These are phyloP conservation scores for Tenthredo mesomela DNA, from an alignment of 2,888 invertebrate genomes.

Conservation along the genomic window DNA sequence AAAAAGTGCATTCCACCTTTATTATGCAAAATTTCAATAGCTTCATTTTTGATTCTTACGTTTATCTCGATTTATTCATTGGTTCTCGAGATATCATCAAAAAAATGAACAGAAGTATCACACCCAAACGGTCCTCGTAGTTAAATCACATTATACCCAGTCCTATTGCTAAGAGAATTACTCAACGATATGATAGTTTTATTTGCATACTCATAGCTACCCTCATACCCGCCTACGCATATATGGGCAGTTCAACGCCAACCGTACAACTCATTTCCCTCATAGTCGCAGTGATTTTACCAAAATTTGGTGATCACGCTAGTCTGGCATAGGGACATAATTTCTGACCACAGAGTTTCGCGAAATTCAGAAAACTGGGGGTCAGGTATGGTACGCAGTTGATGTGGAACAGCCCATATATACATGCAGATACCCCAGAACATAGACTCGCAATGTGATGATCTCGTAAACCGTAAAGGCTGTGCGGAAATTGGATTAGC, in stretches of 20 bases:
- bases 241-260: no score
- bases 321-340: no score
- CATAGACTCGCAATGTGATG: conserved; percentile 15
- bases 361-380: no score
- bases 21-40: neutral
- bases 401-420: neutral
- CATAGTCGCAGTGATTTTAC: no score
- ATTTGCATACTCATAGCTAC: neutral
- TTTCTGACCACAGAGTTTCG: no score
- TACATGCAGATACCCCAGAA: neutral
- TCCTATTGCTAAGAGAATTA: conserved; percentile 7
- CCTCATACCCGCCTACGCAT: neutral
- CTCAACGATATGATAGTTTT: conserved; percentile 33
- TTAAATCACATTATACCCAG: neutral
- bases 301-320: no score
- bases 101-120: neutral
- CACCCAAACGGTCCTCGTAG: neutral
- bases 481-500: conserved; percentile 48
- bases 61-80: neutral
- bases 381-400: no score
- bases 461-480: conserved; percentile 47
- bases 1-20: neutral
- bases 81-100: neutral
- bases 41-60: neutral
- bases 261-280: no score